Conservation (phyloP, 2,113 vertebrate species). For the Steatornis caripensis region DNA sequence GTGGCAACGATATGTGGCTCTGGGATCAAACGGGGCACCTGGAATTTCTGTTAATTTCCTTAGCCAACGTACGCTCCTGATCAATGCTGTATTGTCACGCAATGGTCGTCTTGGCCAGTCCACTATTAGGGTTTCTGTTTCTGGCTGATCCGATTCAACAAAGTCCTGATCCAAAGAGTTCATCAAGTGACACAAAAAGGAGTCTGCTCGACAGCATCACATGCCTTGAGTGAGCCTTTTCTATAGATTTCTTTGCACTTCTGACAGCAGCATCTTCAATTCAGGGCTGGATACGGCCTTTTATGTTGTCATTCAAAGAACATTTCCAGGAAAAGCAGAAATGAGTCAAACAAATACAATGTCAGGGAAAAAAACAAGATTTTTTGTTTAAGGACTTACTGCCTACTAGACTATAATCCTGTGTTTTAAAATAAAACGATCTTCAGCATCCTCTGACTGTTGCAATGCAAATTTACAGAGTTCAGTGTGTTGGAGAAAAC, state of each 20-base stretch:
- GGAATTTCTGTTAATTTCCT: not conserved
- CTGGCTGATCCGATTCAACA: not conserved
- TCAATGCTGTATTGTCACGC: not conserved
- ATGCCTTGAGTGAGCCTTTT: not conserved
- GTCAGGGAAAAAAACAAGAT: not conserved
- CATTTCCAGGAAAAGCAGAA: not conserved
- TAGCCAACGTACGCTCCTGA: not conserved
- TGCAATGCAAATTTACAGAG: not conserved
- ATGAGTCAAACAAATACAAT: not conserved
- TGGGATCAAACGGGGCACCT: not conserved
- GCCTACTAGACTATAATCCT: not conserved
- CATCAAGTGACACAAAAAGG: not conserved
- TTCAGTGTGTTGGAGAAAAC: not conserved
- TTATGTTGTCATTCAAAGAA: not conserved
- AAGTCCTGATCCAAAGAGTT: not conserved
- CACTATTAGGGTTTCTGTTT: not conserved
- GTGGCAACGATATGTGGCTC: not conserved
- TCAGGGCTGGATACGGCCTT: not conserved
- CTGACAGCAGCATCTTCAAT: not conserved
- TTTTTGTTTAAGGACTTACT: not conserved
- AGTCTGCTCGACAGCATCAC: not conserved
- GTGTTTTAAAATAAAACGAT: not conserved
- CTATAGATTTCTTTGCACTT: not conserved
- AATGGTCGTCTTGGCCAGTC: not conserved
- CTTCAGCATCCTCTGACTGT: not conserved